phyloP scores from a whole-genome alignment of 2,888 invertebrate genomes.

The Xestia c-nigrum region DNA sequence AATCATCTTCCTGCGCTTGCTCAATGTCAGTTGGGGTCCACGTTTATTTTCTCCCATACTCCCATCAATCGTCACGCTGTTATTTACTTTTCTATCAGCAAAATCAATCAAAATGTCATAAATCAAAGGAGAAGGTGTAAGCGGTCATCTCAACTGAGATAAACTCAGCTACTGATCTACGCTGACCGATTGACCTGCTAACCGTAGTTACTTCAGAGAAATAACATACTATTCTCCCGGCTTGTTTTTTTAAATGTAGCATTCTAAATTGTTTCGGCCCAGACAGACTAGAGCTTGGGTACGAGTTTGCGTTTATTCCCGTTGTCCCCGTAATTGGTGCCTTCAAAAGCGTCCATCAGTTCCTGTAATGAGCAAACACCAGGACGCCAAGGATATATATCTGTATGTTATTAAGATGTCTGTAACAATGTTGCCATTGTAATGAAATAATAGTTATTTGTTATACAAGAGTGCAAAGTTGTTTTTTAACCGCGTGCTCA shows the following conservation, averaged over 20 bases:
- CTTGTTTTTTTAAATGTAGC: not conserved
- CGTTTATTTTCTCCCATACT: no score
- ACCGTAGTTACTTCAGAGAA: not conserved
- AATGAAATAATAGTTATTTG: no score
- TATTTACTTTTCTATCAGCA: no score
- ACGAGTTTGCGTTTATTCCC: no score
- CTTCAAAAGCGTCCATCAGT: not conserved
- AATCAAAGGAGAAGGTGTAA: not conserved
- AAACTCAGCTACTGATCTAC: not conserved
- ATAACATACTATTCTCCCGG: not conserved
- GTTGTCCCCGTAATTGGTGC: no score
- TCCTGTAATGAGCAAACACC: not conserved
- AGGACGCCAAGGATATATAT: not conserved
- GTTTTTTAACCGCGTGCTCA: not conserved
- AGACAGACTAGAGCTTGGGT: not conserved
- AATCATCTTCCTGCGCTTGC: no score
- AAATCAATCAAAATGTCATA: not conserved
- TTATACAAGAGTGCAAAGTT: no score
- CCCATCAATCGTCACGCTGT: no score
- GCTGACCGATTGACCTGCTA: constrained; percentile 19
- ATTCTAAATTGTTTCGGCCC: not conserved
- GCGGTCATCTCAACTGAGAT: not conserved
- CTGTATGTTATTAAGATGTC: no score
- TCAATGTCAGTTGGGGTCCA: no score
- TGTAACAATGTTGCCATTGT: no score